Base-by-base conservation (phyloP, 1,140 invertebrate genomes). In the Drosophila simulans region DNA sequence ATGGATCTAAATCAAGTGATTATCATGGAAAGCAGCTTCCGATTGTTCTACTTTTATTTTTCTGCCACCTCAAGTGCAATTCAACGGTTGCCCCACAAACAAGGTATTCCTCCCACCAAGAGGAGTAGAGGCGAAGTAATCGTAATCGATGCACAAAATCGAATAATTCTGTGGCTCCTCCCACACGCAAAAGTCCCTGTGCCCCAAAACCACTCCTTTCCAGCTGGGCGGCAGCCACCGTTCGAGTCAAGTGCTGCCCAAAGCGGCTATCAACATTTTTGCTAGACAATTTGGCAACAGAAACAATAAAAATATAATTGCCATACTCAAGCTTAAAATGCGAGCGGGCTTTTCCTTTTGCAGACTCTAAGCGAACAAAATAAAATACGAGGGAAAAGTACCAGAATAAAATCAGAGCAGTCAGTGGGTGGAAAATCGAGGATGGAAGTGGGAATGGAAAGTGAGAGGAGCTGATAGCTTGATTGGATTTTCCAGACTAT, bases 271-370 rank as follows among this genome's bases (percentile, higher is more conserved):
- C 79, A 82, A 49, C 58, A 72, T 76, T 86, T 88, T 76, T 79
- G 83, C 71, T 76, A 83, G 82, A 86, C 83, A 88, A 86, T 86
- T 86, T 86, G 83, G 82, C 74, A 88, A 52, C 58, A 79, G 65
- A 76, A 71, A 88, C 83, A 83, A 88, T 83, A 76, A 82, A 86
- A 88, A 82, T 76, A 86, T 88, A 86, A 86, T 86, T 86, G 83
- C 70, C 62, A 68, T 65, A 85, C 73, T 70, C 49, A 60, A 51
- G 55, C 59, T 48, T 20, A 35, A 75, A 12, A 10, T 12, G 35
- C 10, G 59, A n/a, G 37, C 35, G 20, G n/a, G 39, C 13, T 43
- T n/a, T 66, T 27, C 17, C 22, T 34, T 43, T 63, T 42, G 15
- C 15, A 11, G 57, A 31, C 57, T 42, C 34, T 48, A n/a, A 48